These are phyloP conservation scores for Parazoanthus swiftii DNA, from an alignment of 92 coral and sea anemone genomes.

Conservation along the genomic window DNA sequence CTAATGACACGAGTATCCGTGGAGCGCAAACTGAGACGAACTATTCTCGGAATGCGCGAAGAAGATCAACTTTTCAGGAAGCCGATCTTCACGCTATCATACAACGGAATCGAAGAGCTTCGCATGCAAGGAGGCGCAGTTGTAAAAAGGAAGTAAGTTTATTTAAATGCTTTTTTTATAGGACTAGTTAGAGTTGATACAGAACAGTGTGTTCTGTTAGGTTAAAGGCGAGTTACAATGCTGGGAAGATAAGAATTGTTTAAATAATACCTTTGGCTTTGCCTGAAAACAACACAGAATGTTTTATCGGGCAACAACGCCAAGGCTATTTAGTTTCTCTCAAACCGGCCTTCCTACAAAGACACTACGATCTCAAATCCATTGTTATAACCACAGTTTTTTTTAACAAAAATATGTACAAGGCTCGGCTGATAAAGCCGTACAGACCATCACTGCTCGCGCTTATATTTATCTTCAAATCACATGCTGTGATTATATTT, in stretches of 20 bases:
- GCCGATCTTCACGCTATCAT: slow-evolving; percentile 16
- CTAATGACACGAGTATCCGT: neutral
- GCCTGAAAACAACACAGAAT: neutral
- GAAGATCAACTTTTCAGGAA: slow-evolving; percentile 14
- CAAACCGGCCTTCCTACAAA: no score
- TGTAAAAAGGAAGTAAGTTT: slow-evolving; percentile 3
- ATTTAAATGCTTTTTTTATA: neutral
- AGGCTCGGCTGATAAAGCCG: no score
- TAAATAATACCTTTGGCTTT: no score
- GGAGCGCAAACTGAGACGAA: neutral
- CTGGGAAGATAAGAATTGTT: no score
- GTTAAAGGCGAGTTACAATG: neutral
- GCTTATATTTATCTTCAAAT: no score
- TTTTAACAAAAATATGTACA: no score
- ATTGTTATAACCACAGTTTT: neutral
- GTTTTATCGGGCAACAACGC: neutral
- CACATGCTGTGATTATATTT: no score
- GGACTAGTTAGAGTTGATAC: neutral
- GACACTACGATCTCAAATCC: no score
- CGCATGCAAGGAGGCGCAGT: slow-evolving; percentile 19
- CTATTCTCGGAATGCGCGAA: slow-evolving; percentile 15
- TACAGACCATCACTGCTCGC: no score
- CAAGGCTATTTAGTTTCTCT: neutral
- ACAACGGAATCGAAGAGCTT: slow-evolving; percentile 22
- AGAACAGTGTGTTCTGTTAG: neutral